Base-by-base conservation (phyloP, 2,113 vertebrate genomes). In the Gasterosteus aculeatus region DNA sequence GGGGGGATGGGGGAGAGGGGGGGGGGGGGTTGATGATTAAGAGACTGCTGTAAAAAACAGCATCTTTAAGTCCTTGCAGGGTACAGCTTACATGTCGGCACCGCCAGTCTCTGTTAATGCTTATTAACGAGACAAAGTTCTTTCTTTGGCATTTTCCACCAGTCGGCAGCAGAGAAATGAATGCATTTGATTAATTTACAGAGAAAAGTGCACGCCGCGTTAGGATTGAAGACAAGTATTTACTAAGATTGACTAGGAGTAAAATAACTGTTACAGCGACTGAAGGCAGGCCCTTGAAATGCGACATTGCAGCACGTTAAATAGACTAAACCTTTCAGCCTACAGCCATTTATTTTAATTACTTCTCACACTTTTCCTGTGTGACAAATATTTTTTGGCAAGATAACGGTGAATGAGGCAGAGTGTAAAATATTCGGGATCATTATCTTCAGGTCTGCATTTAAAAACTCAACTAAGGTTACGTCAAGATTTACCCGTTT, bases 51-150 rank as follows among this genome's bases (percentile, higher is more conserved):
- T 66, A 26, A 75, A 83, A 26, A 75, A 69, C 38, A 70, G 33
- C 57, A 64, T 72, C 65, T 12, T 78, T 31, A 49, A 67, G 73
- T 59, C 69, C 60, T 77, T 44, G 18, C 72, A 39, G 41, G 31
- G 42, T 49, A 11, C 42, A 56, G 53, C 67, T 75, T 56, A 62
- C 2, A 33, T 70, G 76, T 44, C 74, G 68, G 72, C 73, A 62
- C 31, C 6, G 49, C 31, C 47, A 64, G 57, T 70, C 62, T 75
- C 53, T 46, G 29, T 69, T 81, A 77, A 78, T 38, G 54, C 65
- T 44, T 58, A 73, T 81, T 56, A 87, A 38, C 38, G 62, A 75
- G 9, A 65, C 69, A 86, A 67, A 59, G 44, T 60, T 64, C 56
- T 72, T 65, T 46, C 41, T 78, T 73, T 82, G 47, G 11, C 51